phyloP scores from a whole-genome alignment of 2,797 vertebrate genomes.

The Pygocentrus nattereri region DNA sequence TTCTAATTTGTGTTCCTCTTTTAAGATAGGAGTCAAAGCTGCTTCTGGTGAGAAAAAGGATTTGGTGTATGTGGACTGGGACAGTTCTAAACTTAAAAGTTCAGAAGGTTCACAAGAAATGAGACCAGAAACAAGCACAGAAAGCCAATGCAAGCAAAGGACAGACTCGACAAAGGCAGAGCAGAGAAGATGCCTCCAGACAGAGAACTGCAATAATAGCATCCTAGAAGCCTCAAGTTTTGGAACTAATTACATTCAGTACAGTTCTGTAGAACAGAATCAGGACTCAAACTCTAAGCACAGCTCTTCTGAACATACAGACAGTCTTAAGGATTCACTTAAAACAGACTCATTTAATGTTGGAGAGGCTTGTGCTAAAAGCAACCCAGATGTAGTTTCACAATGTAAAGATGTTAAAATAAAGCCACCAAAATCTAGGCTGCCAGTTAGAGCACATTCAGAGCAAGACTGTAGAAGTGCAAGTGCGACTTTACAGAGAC shows the following conservation, averaged over 20 bases:
- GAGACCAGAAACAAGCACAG: constrained; percentile 71
- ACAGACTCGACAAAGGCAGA: constrained; percentile 78
- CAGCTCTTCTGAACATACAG: constrained; percentile 78
- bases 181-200: constrained; percentile 81
- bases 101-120: constrained; percentile 77
- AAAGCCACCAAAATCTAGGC: constrained; percentile 88
- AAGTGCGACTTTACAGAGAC: constrained; percentile 71
- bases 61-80: constrained; percentile 81
- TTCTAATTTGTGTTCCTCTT: constrained; percentile 93
- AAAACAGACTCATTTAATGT: constrained; percentile 77
- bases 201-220: constrained; percentile 88
- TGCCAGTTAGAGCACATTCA: constrained; percentile 87
- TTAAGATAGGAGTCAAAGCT: constrained; percentile 92
- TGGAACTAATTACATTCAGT: constrained; percentile 74
- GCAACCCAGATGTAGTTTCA: constrained; percentile 79
- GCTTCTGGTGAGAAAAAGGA: constrained; percentile 89
- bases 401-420: constrained; percentile 77
- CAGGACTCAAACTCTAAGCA: constrained; percentile 78
- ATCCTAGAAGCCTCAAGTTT: constrained; percentile 81
- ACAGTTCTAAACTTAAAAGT: constrained; percentile 80
- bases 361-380: constrained; percentile 76
- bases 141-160: constrained; percentile 75
- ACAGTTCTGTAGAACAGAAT: constrained; percentile 78
- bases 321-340: constrained; percentile 76
- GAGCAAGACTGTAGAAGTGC: constrained; percentile 78